phyloP scores from a whole-genome alignment of 2,888 invertebrate genomes.

The Dasysyrphus albostriatus region DNA sequence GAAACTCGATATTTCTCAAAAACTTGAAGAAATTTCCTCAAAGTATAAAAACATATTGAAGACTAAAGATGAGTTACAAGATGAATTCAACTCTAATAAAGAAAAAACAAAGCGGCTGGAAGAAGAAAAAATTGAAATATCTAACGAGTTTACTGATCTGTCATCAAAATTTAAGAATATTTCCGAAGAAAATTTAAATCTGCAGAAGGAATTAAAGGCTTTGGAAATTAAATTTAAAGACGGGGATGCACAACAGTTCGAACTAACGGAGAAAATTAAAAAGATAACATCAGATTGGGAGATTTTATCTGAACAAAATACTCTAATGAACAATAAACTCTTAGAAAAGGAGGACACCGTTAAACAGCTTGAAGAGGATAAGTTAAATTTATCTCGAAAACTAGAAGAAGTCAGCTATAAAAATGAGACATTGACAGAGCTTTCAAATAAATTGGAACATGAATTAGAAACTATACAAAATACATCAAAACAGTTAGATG shows the following conservation, averaged over 20 bases:
- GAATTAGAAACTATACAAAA: neutral
- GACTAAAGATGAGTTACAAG: neutral
- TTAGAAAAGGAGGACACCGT: neutral
- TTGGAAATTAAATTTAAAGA: neutral
- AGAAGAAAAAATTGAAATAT: neutral
- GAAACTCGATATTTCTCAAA: slow-evolving; percentile 5
- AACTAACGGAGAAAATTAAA: neutral
- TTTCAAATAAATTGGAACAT: neutral
- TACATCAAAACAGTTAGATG: neutral
- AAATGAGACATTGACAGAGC: neutral
- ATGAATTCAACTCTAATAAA: neutral
- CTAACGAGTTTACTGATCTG: neutral
- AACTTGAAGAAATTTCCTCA: neutral
- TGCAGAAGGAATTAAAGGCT: neutral
- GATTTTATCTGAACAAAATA: no score
- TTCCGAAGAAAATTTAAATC: neutral
- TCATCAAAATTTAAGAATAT: neutral
- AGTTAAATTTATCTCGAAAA: neutral
- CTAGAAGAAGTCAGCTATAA: neutral
- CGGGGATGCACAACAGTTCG: neutral
- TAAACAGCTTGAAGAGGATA: neutral
- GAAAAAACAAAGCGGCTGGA: neutral
- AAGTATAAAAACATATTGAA: neutral
- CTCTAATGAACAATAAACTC: neutral
- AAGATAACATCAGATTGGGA: neutral